phyloP scores from a whole-genome alignment of 1,140 invertebrate species.

The Caenorhabditis remanei region DNA sequence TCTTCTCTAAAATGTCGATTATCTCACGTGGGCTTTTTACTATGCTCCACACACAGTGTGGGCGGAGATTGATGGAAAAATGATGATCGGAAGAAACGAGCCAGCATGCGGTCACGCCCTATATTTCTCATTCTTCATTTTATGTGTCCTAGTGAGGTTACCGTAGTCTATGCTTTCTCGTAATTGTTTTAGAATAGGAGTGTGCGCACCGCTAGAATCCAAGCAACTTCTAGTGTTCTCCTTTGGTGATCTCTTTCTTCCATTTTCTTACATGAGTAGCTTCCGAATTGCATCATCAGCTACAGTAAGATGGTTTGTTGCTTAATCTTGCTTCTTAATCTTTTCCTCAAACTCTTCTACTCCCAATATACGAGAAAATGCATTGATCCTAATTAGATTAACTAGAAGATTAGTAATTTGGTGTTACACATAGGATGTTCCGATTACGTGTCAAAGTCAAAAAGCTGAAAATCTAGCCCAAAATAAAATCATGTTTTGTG shows the following conservation, averaged over 20 bases:
- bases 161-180: background rate
- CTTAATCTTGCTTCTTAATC: background rate
- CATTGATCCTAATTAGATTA: no score
- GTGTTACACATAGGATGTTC: no score
- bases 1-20: background rate
- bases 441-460: no score
- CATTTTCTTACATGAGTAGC: background rate
- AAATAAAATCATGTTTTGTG: no score
- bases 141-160: background rate
- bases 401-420: no score
- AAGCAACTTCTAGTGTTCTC: background rate
- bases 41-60: background rate
- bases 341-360: background rate
- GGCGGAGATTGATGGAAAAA: conserved; percentile 37
- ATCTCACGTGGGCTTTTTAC: background rate
- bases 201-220: background rate
- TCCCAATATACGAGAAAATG: no score
- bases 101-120: background rate
- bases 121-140: background rate
- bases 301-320: background rate
- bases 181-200: background rate
- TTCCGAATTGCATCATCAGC: background rate
- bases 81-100: conserved; percentile 21
- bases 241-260: background rate
- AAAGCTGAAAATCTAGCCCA: no score